Evolutionary conservation across 2,888 invertebrate genomes (phyloP), one percentile per base, ranked within the genome.

Genomic region (Andrena bicolor): DNA sequence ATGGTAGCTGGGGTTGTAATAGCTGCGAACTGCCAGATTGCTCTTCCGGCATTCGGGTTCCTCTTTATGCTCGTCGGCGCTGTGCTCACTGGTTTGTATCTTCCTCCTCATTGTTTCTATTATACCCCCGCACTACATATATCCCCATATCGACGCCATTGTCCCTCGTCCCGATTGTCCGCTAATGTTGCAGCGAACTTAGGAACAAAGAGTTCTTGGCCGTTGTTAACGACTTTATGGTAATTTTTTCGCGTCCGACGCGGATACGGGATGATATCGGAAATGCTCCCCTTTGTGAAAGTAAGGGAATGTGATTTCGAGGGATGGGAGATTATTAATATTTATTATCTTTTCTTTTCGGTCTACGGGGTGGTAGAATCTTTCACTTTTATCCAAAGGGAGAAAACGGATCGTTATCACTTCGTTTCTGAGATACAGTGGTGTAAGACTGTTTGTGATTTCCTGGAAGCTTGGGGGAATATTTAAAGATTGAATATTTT

Each of bases 1-100:
- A 96, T 97, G 93, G 96, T 97, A 60, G 97, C 97, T 13, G 97
- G 97, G 2, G 96, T 97, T 71, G 96, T 97, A 23, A 96, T 97
- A 60, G 97, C 97, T 51, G 96, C 97, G 86, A 97, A 97, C 94
- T 97, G 97, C 93, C 97, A 97, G 93, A 96, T 97, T 86, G 96
- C 97, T 82, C 94, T 97, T 85, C 97, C 97, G 35, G 96, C 96
- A 87, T 97, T 97, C 93, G 97, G 97, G 65, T 96, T 96, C 92
- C 95, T 97, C 79, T 97, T 97, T 93, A 95, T 97, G 93, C 95
- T 97, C 79, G 96, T 96, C 78, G 97, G 97, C 91, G 96, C 96
- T 92, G 97, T 97, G 75, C 95, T 97, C 81, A 97, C 97, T 83
- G 96, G 97, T 97, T 93, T 93, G 94, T 92, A 89, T 83, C 28